These are phyloP conservation scores for Champsocephalus esox DNA, from an alignment of 2,797 vertebrate species.

Conservation along the genomic window DNA sequence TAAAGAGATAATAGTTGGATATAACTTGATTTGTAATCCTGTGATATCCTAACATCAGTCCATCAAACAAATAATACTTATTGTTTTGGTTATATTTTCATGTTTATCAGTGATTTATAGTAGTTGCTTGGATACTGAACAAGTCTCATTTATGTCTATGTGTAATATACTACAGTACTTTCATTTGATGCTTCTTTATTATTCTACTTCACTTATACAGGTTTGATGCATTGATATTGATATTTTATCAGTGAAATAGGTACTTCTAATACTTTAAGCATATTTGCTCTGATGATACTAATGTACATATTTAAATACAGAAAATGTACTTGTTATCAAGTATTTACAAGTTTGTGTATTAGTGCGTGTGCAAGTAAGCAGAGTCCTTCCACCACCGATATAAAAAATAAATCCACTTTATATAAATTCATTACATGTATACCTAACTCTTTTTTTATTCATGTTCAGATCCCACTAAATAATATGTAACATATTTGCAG, in stretches of 20 bases:
- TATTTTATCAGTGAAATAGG: background rate
- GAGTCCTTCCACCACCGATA: background rate
- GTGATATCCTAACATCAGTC: conserved; percentile 5
- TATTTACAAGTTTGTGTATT: background rate
- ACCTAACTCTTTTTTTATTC: background rate
- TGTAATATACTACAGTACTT: background rate
- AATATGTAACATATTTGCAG: conserved; percentile 5
- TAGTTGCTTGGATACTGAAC: background rate
- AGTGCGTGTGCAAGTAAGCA: background rate
- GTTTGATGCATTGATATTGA: background rate
- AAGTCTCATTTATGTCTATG: background rate
- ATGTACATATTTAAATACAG: background rate
- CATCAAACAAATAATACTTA: background rate
- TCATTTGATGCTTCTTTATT: background rate
- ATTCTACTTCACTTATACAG: background rate
- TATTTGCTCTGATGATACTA: background rate
- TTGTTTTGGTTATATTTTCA: too few relatives aligned
- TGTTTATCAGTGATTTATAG: too few relatives aligned
- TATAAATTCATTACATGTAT: background rate
- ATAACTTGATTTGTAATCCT: conserved; percentile 32
- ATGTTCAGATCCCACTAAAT: conserved; percentile 12
- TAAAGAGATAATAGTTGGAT: conserved; percentile 23
- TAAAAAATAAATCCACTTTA: background rate
- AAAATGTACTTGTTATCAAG: background rate
- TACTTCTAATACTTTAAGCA: background rate